phyloP scores from a whole-genome alignment of 2,888 invertebrate genomes.

The Campaea margaritaria region DNA sequence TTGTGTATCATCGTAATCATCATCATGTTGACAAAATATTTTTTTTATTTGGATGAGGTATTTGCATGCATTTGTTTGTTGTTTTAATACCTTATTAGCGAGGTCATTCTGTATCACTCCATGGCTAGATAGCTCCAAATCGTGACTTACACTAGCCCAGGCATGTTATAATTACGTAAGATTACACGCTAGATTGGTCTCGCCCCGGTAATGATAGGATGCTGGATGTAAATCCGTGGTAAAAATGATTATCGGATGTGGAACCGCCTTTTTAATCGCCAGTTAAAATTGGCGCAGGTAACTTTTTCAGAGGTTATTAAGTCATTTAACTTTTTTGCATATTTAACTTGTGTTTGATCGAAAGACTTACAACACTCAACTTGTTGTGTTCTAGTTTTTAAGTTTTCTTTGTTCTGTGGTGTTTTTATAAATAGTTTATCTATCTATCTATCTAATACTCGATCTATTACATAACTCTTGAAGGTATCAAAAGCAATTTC shows the following conservation, averaged over 20 bases:
- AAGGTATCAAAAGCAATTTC: too few relatives aligned
- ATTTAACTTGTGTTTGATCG: background rate
- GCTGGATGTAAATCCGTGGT: slow-evolving; percentile 51
- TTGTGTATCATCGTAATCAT: too few relatives aligned
- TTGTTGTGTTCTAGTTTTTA: background rate
- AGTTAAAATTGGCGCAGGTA: slow-evolving; percentile 31
- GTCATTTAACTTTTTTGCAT: background rate
- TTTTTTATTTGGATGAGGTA: too few relatives aligned
- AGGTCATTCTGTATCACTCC: slow-evolving; percentile 36
- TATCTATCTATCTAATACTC: too few relatives aligned
- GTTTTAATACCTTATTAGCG: background rate
- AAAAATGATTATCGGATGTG: slow-evolving; percentile 50
- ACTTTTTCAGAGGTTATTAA: slow-evolving; percentile 8
- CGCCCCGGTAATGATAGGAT: slow-evolving; percentile 69
- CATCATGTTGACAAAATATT: too few relatives aligned
- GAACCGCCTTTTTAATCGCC: slow-evolving; percentile 34
- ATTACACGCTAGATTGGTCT: slow-evolving; percentile 70
- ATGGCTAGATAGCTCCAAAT: slow-evolving; percentile 72
- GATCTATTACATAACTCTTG: too few relatives aligned
- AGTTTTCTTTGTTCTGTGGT: too few relatives aligned
- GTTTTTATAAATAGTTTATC: too few relatives aligned
- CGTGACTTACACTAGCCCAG: slow-evolving; percentile 78
- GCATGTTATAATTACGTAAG: slow-evolving; percentile 82
- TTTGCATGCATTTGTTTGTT: too few relatives aligned
- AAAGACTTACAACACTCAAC: background rate